phyloP scores from a whole-genome alignment of 2,113 vertebrate genomes.

The Crotalus horridus region DNA sequence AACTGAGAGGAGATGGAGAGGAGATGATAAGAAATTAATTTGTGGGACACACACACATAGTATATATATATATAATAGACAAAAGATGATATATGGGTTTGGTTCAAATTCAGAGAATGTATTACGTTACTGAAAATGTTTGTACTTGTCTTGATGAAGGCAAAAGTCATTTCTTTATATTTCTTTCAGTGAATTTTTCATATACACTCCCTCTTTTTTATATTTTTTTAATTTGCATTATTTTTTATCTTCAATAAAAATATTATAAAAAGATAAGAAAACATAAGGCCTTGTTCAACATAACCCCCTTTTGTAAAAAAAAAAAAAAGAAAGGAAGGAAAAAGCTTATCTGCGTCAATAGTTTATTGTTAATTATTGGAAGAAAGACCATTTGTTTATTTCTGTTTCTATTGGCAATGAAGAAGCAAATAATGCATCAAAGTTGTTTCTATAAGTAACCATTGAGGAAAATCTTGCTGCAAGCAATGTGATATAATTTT shows the following conservation, averaged over 20 bases:
- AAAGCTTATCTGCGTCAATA: background rate
- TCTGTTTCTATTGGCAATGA: background rate
- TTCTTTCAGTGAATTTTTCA: background rate
- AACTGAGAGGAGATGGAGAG: background rate
- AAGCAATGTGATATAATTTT: background rate
- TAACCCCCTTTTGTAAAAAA: background rate
- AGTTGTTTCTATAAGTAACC: background rate
- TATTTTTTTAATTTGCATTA: background rate
- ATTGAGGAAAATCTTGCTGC: background rate
- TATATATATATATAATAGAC: background rate
- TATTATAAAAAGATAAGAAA: background rate
- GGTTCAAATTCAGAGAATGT: background rate
- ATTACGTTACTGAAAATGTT: background rate
- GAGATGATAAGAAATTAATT: background rate
- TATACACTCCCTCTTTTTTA: background rate
- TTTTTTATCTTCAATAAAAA: too few relatives aligned
- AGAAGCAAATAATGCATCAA: background rate
- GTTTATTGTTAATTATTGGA: background rate
- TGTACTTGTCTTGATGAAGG: background rate
- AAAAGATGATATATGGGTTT: background rate
- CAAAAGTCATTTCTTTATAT: background rate
- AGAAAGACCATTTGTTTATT: conserved; percentile 26
- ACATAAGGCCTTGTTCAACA: background rate
- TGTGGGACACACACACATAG: background rate
- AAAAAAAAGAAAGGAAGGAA: background rate